Conservation (phyloP, 1,140 invertebrate genomes). For the Meloidogyne floridensis region DNA sequence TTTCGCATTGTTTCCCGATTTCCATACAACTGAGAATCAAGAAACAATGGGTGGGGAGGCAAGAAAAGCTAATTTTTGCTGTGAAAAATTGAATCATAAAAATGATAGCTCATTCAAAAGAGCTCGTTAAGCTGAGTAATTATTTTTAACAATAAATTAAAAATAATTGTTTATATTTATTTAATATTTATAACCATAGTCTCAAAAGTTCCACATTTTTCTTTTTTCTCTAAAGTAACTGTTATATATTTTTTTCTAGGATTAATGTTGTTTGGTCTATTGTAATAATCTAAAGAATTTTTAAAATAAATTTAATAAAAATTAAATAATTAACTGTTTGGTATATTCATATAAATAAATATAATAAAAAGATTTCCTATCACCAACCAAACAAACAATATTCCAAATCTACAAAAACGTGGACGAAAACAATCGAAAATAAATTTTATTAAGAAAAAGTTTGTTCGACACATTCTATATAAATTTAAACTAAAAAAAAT, state of each 20-base stretch:
- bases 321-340: background rate
- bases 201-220: background rate
- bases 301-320: background rate
- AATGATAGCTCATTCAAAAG: too few species aligned
- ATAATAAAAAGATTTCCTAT: constrained; percentile 7
- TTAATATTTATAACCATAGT: background rate
- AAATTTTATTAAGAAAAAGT: background rate
- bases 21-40: too few species aligned
- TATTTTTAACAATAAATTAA: background rate
- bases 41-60: too few species aligned
- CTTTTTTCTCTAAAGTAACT: background rate
- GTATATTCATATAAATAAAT: constrained; percentile 1
- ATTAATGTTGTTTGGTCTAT: background rate
- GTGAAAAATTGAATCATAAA: too few species aligned
- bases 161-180: background rate
- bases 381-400: background rate
- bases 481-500: background rate
- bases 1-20: too few species aligned
- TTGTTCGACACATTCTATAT: background rate
- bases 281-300: background rate
- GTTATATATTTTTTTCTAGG: background rate
- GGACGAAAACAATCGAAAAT: constrained; percentile 9
- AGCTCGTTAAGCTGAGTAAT: too few species aligned
- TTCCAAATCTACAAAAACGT: background rate
- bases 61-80: too few species aligned